phyloP scores from a whole-genome alignment of 2,888 invertebrate species.

The Folsomia candida region DNA sequence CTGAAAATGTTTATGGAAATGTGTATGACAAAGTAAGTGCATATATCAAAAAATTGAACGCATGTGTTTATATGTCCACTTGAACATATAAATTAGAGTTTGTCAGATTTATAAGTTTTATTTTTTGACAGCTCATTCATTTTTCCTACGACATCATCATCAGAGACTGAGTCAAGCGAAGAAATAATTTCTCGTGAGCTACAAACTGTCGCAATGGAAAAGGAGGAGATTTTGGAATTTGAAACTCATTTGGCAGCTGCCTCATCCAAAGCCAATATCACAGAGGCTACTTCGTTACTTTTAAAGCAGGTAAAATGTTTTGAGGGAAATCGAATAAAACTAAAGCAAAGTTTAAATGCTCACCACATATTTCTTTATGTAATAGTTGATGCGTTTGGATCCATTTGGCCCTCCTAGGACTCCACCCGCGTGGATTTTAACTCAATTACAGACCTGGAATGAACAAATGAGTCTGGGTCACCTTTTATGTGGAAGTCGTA shows the following conservation, averaged over 20 bases:
- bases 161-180: constrained; percentile 62
- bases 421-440: constrained; percentile 73
- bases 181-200: constrained; percentile 65
- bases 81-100: neutral
- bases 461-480: constrained; percentile 79
- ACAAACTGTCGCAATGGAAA: constrained; percentile 69
- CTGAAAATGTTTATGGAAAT: constrained; percentile 89
- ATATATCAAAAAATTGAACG: neutral
- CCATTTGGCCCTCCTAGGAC: constrained; percentile 78
- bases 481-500: constrained; percentile 79
- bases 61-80: neutral
- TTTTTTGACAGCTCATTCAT: constrained; percentile 62
- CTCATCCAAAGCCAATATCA: constrained; percentile 82
- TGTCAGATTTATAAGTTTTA: neutral
- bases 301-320: constrained; percentile 64
- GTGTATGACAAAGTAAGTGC: constrained; percentile 83
- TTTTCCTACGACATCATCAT: constrained; percentile 66
- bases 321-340: neutral
- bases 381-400: constrained; percentile 75
- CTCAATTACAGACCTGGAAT: constrained; percentile 75
- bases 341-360: neutral
- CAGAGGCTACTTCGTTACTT: constrained; percentile 81
- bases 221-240: constrained; percentile 78
- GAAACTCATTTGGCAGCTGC: constrained; percentile 89
- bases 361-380: neutral